phyloP scores from a whole-genome alignment of 2,797 vertebrate genomes.

The Poeciliopsis infans region DNA sequence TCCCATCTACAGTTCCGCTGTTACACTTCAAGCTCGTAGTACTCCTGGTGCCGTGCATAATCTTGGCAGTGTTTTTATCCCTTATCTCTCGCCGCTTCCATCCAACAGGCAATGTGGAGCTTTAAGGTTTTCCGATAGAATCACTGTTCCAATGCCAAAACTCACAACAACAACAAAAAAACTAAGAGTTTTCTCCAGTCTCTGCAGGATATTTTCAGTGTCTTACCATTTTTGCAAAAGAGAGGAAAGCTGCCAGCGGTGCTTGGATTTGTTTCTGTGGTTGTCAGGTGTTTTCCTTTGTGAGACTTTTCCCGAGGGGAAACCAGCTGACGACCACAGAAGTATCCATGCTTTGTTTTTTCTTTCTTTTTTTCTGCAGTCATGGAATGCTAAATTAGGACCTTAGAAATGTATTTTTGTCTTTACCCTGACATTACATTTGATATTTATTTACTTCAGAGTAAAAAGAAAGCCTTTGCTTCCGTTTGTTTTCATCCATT shows the following conservation, averaged over 20 bases:
- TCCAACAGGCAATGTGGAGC: slow-evolving; percentile 8
- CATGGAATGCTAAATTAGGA: slow-evolving; percentile 31
- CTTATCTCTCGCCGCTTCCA: slow-evolving; percentile 20
- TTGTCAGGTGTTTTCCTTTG: slow-evolving; percentile 57
- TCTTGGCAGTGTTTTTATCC: slow-evolving; percentile 32
- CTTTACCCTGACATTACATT: slow-evolving; percentile 4
- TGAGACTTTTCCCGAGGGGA: slow-evolving; percentile 35
- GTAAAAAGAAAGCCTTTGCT: not conserved
- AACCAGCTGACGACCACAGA: slow-evolving; percentile 25
- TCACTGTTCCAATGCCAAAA: slow-evolving; percentile 15
- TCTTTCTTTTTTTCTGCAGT: slow-evolving; percentile 37
- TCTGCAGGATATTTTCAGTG: slow-evolving; percentile 36
- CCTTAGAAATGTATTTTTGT: slow-evolving; percentile 37
- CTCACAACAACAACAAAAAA: slow-evolving; percentile 17
- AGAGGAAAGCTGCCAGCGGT: slow-evolving; percentile 28
- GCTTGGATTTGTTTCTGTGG: slow-evolving; percentile 40
- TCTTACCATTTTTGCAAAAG: slow-evolving; percentile 34
- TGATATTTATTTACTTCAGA: slow-evolving; percentile 6
- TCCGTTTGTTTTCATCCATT: not conserved
- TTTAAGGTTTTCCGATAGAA: slow-evolving; percentile 21
- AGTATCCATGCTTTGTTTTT: slow-evolving; percentile 47
- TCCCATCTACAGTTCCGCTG: slow-evolving; percentile 57
- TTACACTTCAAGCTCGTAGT: slow-evolving; percentile 36
- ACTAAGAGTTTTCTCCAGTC: slow-evolving; percentile 15
- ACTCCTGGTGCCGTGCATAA: slow-evolving; percentile 33